phyloP scores from a whole-genome alignment of 2,113 vertebrate genomes.

The Vimba vimba region DNA sequence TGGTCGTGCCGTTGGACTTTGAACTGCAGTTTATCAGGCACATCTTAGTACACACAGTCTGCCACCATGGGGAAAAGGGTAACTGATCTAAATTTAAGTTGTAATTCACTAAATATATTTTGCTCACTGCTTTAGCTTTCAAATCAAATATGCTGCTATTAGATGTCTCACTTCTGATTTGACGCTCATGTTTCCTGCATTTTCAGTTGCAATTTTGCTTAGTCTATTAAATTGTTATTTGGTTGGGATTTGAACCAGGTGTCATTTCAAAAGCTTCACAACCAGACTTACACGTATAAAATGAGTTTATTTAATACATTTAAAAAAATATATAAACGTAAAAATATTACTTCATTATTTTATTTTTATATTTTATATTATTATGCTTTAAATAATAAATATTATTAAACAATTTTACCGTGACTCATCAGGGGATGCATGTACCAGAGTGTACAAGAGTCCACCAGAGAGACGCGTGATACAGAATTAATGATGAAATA shows the following conservation, averaged over 20 bases:
- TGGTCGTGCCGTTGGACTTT: slow-evolving; percentile 39
- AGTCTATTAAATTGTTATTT: neutral
- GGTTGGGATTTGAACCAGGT: no score
- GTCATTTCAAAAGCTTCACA: neutral
- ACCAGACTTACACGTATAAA: neutral
- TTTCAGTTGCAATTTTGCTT: neutral
- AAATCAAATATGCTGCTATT: neutral
- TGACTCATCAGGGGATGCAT: no score
- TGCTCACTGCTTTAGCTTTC: neutral
- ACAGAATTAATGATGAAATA: no score
- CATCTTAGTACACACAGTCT: neutral
- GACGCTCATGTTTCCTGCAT: neutral
- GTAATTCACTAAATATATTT: neutral
- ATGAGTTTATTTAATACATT: neutral
- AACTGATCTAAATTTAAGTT: neutral
- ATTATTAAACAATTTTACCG: no score
- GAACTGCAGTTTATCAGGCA: neutral
- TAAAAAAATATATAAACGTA: no score
- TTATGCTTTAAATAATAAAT: no score
- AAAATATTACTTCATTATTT: no score
- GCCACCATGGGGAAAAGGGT: no score
- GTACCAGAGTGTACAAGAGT: no score
- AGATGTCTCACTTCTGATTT: neutral
- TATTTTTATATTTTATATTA: no score
- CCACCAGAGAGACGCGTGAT: no score